Conservation (phyloP, 2,797 vertebrate species). For the Spinus olivaceus region DNA sequence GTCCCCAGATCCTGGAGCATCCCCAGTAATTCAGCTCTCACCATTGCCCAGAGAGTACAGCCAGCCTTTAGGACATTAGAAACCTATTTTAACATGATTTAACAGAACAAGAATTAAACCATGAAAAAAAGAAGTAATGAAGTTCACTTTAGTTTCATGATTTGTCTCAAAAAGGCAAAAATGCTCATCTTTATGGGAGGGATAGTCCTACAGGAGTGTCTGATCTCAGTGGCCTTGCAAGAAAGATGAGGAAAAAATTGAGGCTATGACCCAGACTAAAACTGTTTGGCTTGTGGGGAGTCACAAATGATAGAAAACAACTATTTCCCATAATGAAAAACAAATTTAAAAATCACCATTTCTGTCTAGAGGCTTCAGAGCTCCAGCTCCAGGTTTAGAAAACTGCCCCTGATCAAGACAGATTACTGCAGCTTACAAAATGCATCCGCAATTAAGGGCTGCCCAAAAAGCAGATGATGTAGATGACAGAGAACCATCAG, state of each 20-base stretch:
- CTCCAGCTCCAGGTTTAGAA: neutral
- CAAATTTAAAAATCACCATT: neutral
- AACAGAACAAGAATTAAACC: neutral
- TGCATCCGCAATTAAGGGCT: neutral
- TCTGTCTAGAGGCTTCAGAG: neutral
- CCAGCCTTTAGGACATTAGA: neutral
- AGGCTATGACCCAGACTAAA: neutral
- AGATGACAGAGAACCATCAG: neutral
- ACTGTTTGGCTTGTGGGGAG: neutral
- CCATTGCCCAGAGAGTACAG: neutral
- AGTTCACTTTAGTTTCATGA: neutral
- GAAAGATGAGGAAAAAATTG: neutral
- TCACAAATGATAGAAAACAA: neutral
- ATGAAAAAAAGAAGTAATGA: neutral
- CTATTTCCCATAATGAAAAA: neutral
- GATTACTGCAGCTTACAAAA: neutral
- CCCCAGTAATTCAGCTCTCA: neutral
- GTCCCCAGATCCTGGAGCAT: neutral
- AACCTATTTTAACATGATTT: neutral
- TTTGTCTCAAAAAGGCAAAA: neutral
- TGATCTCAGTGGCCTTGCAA: neutral
- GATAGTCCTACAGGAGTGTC: neutral
- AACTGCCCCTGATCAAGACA: neutral
- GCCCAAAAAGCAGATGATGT: neutral
- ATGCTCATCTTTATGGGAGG: neutral